These are phyloP conservation scores for Corythoichthys haematopterus DNA, from an alignment of 2,113 vertebrate genomes.

Conservation along the genomic window DNA sequence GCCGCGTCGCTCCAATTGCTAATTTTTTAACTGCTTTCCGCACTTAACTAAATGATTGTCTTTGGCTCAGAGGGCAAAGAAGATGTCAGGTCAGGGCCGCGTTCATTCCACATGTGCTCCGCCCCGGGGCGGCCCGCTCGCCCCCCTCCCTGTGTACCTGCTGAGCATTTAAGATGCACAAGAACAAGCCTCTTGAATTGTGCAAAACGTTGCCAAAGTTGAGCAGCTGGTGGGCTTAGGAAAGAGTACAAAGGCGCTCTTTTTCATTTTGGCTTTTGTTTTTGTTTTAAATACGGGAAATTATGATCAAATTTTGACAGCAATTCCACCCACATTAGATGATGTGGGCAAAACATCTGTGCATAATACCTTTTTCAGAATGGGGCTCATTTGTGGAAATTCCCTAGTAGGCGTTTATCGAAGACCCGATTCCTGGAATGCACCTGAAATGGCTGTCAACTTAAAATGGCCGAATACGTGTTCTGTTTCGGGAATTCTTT, in stretches of 20 bases:
- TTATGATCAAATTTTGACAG: not conserved
- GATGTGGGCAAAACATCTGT: not conserved
- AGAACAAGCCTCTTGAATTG: conserved; percentile 17
- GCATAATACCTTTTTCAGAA: not conserved
- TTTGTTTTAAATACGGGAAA: not conserved
- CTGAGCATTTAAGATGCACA: conserved; percentile 16
- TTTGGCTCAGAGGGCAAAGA: conserved; percentile 10
- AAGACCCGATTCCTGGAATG: not conserved
- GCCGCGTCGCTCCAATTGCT: not conserved
- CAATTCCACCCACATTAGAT: not conserved
- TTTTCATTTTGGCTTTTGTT: not conserved
- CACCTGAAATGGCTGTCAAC: not conserved
- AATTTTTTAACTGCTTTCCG: not conserved
- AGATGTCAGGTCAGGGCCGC: conserved; percentile 34
- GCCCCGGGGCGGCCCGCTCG: no score
- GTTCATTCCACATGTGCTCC: conserved; percentile 38
- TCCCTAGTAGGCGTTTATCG: no score
- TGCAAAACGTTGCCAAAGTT: conserved; percentile 23
- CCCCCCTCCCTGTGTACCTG: no score
- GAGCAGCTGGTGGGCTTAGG: conserved; percentile 13
- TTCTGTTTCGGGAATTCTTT: not conserved
- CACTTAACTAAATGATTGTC: not conserved
- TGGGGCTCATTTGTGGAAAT: not conserved
- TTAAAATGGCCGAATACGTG: not conserved
- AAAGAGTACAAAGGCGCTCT: conserved; percentile 12